Conservation (phyloP, 1,140 invertebrate genomes). For the Mylabris phalerata region DNA sequence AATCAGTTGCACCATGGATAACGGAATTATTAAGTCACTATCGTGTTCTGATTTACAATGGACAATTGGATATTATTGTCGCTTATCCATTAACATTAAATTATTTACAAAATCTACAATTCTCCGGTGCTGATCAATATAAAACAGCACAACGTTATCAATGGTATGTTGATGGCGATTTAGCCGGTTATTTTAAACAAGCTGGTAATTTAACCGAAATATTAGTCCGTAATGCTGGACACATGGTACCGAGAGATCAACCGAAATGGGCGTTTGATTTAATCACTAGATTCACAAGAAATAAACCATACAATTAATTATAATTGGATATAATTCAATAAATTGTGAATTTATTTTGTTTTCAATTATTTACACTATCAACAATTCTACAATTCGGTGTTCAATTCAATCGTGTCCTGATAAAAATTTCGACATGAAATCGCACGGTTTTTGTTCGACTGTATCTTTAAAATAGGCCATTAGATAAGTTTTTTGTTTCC, state of each 20-base stretch:
- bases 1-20: conserved; percentile 71
- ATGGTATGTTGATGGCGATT: too few species aligned
- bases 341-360: too few species aligned
- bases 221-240: conserved; percentile 68
- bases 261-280: conserved; percentile 68
- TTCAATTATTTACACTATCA: background rate
- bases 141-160: conserved; percentile 51
- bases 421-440: conserved; percentile 88
- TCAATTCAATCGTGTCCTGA: conserved; percentile 20
- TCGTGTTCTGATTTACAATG: conserved; percentile 67
- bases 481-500: conserved; percentile 81
- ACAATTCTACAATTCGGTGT: background rate
- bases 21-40: conserved; percentile 61
- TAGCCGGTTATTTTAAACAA: too few species aligned
- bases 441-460: conserved; percentile 73
- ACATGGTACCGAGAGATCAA: conserved; percentile 74
- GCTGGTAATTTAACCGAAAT: too few species aligned
- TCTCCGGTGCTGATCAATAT: conserved; percentile 56
- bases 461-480: conserved; percentile 86
- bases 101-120: conserved; percentile 59
- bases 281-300: conserved; percentile 65
- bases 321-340: too few species aligned
- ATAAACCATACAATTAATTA: conserved; percentile 43
- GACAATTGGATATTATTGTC: conserved; percentile 79
- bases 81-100: conserved; percentile 70